Evolutionary conservation across 2,113 vertebrate species (phyloP).

Genomic region (Platycercus adscitus): DNA sequence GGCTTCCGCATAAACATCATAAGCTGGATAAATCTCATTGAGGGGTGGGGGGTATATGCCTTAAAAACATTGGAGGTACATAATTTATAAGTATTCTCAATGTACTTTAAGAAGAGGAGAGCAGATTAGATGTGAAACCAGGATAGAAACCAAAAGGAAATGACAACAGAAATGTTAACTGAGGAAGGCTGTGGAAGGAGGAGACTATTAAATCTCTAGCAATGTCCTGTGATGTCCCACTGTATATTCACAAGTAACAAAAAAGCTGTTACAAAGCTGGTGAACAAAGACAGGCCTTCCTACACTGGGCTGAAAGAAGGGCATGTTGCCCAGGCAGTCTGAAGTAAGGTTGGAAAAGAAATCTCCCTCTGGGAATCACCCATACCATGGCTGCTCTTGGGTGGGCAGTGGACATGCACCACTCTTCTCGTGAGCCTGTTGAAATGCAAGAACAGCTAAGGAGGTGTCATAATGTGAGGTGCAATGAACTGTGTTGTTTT

Average conservation of each 20-base stretch:
- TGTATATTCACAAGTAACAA: not conserved
- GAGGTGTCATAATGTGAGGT: not conserved
- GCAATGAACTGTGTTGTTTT: not conserved
- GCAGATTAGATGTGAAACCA: not conserved
- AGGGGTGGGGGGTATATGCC: rapidly evolving
- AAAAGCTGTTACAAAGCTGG: not conserved
- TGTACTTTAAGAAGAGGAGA: not conserved
- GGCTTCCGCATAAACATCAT: not conserved
- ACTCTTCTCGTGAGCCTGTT: not conserved
- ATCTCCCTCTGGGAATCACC: not conserved
- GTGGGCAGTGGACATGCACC: not conserved
- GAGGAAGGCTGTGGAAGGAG: not conserved
- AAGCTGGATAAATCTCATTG: not conserved
- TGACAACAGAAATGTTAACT: not conserved
- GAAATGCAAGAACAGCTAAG: not conserved
- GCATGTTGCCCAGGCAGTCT: not conserved
- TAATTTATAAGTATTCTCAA: not conserved
- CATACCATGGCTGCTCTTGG: not conserved
- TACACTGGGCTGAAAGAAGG: not conserved
- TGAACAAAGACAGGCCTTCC: not conserved
- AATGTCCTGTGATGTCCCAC: not conserved
- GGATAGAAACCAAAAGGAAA: not conserved
- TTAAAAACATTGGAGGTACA: not conserved
- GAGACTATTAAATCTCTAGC: not conserved
- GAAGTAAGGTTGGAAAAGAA: not conserved